Base-by-base conservation (phyloP, 1,140 invertebrate genomes). In the Macrosteles quadrilineatus region DNA sequence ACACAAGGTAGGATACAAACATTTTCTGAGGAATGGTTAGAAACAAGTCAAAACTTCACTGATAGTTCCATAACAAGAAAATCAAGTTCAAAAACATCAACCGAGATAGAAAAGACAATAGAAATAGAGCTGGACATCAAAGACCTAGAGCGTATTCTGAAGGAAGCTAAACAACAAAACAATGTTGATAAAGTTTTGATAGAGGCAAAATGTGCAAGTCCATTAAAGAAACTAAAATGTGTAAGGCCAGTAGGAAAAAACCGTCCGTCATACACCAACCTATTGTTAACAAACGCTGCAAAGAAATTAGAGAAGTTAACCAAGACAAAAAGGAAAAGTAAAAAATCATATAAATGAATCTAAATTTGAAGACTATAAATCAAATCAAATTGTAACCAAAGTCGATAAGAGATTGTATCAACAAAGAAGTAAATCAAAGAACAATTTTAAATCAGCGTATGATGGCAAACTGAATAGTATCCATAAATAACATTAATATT, bases 271-370 rank as follows among this genome's bases (percentile, higher is more conserved):
- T 64, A 32, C 27, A 64, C 62, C 6, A 21, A 64, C 14, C 30
- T 12, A 64, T 17, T 64, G n/a, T 64, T 64, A 19, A 36, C 2
- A 36, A 25, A 64, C 12, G 36, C 62, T 36, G n/a, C 36, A 23
- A 32, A 30, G 19, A 57, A 69, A 53, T 19, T 64, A 17, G 62
- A 40, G 23, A 36, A 64, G 9, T 36, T 23, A 50, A 11, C 19
- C 67, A 53, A 67, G 53, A 67, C 27, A 25, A 50, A 45, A 71
- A 25, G n/a, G 23, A 59, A n/a, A 27, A 36, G 14, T 36, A 36
- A 36, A 36, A 4, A 14, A 36, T 36, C 14, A 36, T 6, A 36
- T n/a, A n/a, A n/a, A n/a, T n/a, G n/a, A n/a, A n/a, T n/a, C n/a
- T n/a, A n/a, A n/a, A n/a, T n/a, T n/a, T n/a, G n/a, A n/a, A n/a